These are phyloP conservation scores for Plumapathes pennacea DNA, from an alignment of 92 coral and sea anemone species.

Conservation along the genomic window DNA sequence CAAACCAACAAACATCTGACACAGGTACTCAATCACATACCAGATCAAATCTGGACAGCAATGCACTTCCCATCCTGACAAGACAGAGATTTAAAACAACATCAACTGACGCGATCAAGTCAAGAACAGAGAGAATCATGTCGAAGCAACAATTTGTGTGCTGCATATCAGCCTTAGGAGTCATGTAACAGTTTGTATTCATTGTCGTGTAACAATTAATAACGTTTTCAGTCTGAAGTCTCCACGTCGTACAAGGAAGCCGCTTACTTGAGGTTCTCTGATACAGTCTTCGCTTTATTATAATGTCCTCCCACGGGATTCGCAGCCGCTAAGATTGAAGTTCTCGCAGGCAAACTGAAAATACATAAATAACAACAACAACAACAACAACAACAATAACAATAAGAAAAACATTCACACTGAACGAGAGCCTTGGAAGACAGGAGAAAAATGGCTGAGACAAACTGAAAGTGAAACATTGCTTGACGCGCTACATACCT, in stretches of 20 bases:
- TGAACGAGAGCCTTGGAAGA: neutral
- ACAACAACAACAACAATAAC: too few relatives aligned
- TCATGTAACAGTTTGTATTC: too few relatives aligned
- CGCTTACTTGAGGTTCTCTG: conserved; percentile 94
- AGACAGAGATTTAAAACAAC: conserved; percentile 1
- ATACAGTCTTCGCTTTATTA: conserved; percentile 94
- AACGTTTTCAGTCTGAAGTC: neutral
- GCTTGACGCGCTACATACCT: conserved; percentile 43
- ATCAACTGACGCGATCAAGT: neutral
- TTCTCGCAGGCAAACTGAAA: conserved; percentile 91
- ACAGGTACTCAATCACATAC: conserved; percentile 40
- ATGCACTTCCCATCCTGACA: conserved; percentile 96
- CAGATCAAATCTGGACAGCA: conserved; percentile 91
- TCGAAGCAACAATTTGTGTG: too few relatives aligned
- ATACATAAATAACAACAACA: neutral
- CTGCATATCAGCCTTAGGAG: too few relatives aligned
- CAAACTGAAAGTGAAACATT: neutral
- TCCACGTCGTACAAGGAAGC: conserved; percentile 6
- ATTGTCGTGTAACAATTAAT: too few relatives aligned
- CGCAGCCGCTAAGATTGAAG: conserved; percentile 96
- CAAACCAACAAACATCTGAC: neutral
- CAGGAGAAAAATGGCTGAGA: neutral
- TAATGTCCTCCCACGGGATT: conserved; percentile 98
- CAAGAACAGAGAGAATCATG: too few relatives aligned
- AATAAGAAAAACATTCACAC: neutral